Percentiles rank a stretch among this genome's conserved stretches.
Evolutionary conservation across 2,113 vertebrate genomes (phyloP).

Genomic region (Tachysurus fulvidraco): DNA sequence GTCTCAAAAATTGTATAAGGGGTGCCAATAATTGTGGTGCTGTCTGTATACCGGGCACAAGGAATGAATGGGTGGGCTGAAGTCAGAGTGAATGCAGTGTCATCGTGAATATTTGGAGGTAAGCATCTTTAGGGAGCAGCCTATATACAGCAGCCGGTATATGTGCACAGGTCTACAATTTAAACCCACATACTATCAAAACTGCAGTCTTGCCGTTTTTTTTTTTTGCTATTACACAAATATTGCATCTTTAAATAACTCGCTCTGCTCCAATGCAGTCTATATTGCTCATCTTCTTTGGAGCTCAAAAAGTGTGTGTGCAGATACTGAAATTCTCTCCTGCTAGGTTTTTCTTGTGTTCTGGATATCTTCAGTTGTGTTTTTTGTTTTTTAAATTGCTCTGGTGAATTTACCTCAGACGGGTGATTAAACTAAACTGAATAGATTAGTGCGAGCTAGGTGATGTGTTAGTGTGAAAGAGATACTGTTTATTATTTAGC

Average conservation of each 20-base stretch:
- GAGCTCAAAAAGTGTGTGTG: not conserved
- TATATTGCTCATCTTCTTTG: conserved; percentile 1
- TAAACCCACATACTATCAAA: not conserved
- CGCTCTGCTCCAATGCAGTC: not conserved
- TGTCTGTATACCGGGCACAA: not conserved
- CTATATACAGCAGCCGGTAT: not conserved
- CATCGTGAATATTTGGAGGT: conserved; percentile 22
- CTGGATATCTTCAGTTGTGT: not conserved
- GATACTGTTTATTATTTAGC: not conserved
- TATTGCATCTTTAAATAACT: conserved; percentile 22
- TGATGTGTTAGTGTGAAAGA: not conserved
- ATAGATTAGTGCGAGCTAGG: not conserved
- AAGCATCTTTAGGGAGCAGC: not conserved
- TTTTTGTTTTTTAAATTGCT: not conserved
- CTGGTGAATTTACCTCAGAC: not conserved
- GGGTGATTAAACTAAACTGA: not conserved
- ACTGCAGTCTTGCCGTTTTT: not conserved
- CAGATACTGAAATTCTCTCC: not conserved
- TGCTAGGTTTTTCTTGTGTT: not conserved
- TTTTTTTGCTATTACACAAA: not conserved
- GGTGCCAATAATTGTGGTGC: not conserved
- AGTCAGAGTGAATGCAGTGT: not conserved
- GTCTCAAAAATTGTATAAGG: not conserved
- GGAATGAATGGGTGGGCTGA: not conserved
- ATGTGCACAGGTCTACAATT: not conserved